Percentiles rank a stretch among this genome's conserved stretches.
Evolutionary conservation across 2,888 invertebrate genomes (phyloP).

Genomic region (Megalurothrips usitatus): DNA sequence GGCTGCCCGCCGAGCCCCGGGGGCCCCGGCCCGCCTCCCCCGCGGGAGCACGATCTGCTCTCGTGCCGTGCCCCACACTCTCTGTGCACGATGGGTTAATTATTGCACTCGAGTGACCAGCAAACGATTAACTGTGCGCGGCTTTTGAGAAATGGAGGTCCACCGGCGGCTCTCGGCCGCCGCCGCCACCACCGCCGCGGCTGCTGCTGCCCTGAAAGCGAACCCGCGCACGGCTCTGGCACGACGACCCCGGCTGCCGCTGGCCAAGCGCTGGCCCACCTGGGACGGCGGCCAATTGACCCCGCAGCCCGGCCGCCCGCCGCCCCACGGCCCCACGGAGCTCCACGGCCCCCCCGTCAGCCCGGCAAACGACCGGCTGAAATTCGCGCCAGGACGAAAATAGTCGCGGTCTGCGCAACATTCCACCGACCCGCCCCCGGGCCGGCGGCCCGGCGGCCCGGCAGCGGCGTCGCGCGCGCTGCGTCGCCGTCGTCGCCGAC

Average conservation of each 20-base stretch:
- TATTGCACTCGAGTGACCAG: constrained; percentile 26
- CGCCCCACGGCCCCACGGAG: too few species aligned
- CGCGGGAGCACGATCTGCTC: constrained; percentile 8
- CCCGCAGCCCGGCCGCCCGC: background rate
- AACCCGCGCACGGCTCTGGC: background rate
- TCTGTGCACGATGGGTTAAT: constrained; percentile 26
- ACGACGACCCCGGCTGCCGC: too few species aligned
- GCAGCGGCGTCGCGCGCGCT: background rate
- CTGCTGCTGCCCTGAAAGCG: background rate
- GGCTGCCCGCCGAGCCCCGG: background rate
- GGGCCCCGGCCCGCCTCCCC: background rate
- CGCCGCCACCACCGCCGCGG: background rate
- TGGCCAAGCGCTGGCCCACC: background rate
- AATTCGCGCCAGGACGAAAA: background rate
- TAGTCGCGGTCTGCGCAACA: background rate
- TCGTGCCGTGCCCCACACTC: constrained; percentile 13
- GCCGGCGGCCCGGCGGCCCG: background rate
- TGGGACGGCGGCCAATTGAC: constrained; percentile 16
- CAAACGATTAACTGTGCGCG: constrained; percentile 16
- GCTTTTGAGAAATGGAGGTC: background rate
- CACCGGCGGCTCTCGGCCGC: background rate
- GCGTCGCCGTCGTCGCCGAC: background rate
- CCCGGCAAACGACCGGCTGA: too few species aligned
- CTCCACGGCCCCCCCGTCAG: background rate
- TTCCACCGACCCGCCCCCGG: background rate